Evolutionary conservation across 1,140 invertebrate genomes (phyloP).

Genomic region (Drosophila nikananu): DNA sequence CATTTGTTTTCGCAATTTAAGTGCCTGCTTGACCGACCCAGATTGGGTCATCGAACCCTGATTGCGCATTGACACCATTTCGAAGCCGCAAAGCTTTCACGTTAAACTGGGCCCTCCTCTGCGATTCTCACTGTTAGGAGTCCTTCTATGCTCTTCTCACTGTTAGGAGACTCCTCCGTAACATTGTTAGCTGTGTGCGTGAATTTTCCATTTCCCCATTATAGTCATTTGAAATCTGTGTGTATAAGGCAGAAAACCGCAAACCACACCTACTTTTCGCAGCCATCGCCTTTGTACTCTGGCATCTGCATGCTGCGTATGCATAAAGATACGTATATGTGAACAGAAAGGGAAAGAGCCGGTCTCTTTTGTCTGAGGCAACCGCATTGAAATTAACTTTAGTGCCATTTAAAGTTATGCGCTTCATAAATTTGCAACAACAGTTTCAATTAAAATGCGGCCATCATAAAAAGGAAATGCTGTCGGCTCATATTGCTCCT

Average conservation of each 20-base stretch:
- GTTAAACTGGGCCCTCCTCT: slow-evolving; percentile 21
- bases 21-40: slow-evolving; percentile 39
- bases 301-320: slow-evolving; percentile 2
- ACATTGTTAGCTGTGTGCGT: slow-evolving; percentile 30
- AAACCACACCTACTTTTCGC: slow-evolving; percentile 38
- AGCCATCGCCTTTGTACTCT: slow-evolving; percentile 38
- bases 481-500: slow-evolving; percentile 71
- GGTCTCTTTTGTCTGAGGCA: slow-evolving; percentile 58
- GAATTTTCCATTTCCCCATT: slow-evolving; percentile 34
- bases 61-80: slow-evolving; percentile 48
- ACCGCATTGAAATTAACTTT: slow-evolving; percentile 83
- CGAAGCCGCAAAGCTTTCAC: slow-evolving; percentile 18
- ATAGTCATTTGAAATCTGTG: slow-evolving; percentile 21
- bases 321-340: neutral
- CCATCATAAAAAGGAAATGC: slow-evolving; percentile 83
- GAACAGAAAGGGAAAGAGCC: neutral
- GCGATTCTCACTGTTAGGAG: slow-evolving; percentile 3
- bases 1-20: slow-evolving; percentile 67
- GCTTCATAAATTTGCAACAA: slow-evolving; percentile 83
- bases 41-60: slow-evolving; percentile 67
- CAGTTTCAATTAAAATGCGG: slow-evolving; percentile 83
- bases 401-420: slow-evolving; percentile 83
- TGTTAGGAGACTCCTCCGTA: slow-evolving; percentile 5
- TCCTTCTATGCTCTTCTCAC: slow-evolving; percentile 19
- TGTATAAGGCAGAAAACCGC: slow-evolving; percentile 25